Percentiles rank a stretch among this genome's conserved stretches.
These are phyloP conservation scores for Ageneiosus marmoratus DNA, from an alignment of 2,113 vertebrate genomes.

Conservation along the genomic window DNA sequence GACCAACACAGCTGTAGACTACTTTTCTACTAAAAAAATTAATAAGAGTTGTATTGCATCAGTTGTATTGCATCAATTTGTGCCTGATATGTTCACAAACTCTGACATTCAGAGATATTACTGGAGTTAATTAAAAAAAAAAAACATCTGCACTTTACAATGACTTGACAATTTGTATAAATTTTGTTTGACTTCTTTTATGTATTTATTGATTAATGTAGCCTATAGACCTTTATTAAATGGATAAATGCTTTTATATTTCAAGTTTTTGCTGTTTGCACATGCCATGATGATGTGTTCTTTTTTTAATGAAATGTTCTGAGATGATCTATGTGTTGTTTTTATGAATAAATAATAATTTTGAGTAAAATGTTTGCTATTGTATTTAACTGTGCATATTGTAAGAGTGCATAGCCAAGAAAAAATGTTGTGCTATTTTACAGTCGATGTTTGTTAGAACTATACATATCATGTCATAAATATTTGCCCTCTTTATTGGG, in stretches of 20 bases:
- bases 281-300: conserved; percentile 34
- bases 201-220: neutral
- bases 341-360: conserved; percentile 45
- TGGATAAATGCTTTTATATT: conserved; percentile 45
- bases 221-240: conserved; percentile 35
- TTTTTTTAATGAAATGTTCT: conserved; percentile 41
- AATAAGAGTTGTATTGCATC: conserved; percentile 28
- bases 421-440: neutral
- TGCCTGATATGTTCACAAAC: conserved; percentile 45
- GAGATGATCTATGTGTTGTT: conserved; percentile 24
- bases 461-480: neutral
- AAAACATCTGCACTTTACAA: conserved; percentile 50
- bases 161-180: conserved; percentile 45
- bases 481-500: neutral
- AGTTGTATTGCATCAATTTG: conserved; percentile 46
- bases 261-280: conserved; percentile 44
- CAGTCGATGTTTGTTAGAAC: neutral
- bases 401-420: neutral
- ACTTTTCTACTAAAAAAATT: neutral
- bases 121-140: conserved; percentile 29
- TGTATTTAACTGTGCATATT: neutral
- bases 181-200: conserved; percentile 28
- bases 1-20: conserved; percentile 14
- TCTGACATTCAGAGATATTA: conserved; percentile 55
- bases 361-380: neutral